phyloP scores from a whole-genome alignment of 1,140 invertebrate genomes.

The Pissodes strobi region DNA sequence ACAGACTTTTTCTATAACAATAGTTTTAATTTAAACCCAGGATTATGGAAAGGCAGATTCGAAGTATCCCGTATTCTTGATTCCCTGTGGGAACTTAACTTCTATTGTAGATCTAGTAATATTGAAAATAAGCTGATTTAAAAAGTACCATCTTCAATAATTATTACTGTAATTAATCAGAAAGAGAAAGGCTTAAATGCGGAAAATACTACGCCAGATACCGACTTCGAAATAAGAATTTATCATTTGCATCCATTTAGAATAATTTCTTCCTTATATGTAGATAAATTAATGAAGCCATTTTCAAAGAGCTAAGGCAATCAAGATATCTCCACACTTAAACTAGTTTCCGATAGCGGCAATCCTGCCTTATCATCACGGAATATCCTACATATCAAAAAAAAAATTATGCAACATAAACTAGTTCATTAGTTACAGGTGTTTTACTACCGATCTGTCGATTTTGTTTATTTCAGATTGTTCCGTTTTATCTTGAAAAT shows the following conservation, averaged over 20 bases:
- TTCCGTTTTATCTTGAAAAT: not conserved
- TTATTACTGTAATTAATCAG: too few relatives aligned
- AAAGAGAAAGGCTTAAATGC: too few relatives aligned
- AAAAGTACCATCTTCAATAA: too few relatives aligned
- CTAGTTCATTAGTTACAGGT: not conserved
- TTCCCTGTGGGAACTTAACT: too few relatives aligned
- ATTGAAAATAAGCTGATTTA: too few relatives aligned
- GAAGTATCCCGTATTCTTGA: too few relatives aligned
- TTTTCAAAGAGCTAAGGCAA: not conserved
- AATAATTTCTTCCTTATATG: not conserved
- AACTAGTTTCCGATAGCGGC: conserved; percentile 1
- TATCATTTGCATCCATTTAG: not conserved
- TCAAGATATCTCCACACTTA: conserved; percentile 1
- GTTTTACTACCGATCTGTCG: not conserved
- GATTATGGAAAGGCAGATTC: too few relatives aligned
- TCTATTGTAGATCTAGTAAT: too few relatives aligned
- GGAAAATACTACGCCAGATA: too few relatives aligned
- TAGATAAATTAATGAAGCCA: not conserved
- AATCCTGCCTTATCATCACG: not conserved
- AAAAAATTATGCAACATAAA: not conserved
- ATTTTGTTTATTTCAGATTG: not conserved
- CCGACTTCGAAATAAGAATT: not conserved
- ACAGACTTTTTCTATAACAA: too few relatives aligned
- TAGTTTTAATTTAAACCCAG: too few relatives aligned
- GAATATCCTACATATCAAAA: not conserved